Base-by-base conservation (phyloP, 2,797 vertebrate species). In the Channa striata region DNA sequence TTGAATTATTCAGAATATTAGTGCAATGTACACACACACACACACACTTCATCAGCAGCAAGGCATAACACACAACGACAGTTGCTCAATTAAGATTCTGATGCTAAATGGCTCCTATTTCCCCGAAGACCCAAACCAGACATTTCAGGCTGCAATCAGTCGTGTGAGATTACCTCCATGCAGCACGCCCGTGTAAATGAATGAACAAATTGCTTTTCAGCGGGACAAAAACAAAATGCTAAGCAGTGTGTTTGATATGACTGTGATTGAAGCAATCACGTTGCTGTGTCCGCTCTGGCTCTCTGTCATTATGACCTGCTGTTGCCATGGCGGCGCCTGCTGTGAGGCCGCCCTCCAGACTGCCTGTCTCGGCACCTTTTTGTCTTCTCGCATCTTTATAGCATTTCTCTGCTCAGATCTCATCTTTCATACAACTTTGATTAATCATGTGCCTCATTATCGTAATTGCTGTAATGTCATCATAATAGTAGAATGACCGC, bases 251-350 rank as follows among this genome's bases (percentile, higher is more conserved):
- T 81, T 81, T 86, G 75, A 85, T 84, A 57, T 72, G 69, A 50
- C 53, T 67, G 58, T 59, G 73, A 80, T 37, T 72, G 79, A 81
- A 57, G 75, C 78, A 68, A 61, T 77, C 67, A 77, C 4, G 12
- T 30, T 7, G 49, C 51, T 21, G 16, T 11, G 25, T 25, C 34
- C 37, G 13, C 34, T 68, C 72, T 2, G 21, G 39, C 20, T 16
- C 48, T 42, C 13, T 59, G 68, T 77, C 52, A 57, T 76, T 42
- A 56, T 42, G 77, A 57, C 61, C 70, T 34, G 59, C 59, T 40
- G 83, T 85, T 85, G 59, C 80, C 84, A 85, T 88, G 77, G 74
- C 16, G 19, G 19, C 51, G n/a, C 51, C 57, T 25, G 52, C 59
- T 66, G 58, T 42, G 50, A 68, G 36, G 47, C 48, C 21, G 40